Base-by-base conservation (phyloP, 1,140 invertebrate genomes). In the Temnothorax nylanderi region DNA sequence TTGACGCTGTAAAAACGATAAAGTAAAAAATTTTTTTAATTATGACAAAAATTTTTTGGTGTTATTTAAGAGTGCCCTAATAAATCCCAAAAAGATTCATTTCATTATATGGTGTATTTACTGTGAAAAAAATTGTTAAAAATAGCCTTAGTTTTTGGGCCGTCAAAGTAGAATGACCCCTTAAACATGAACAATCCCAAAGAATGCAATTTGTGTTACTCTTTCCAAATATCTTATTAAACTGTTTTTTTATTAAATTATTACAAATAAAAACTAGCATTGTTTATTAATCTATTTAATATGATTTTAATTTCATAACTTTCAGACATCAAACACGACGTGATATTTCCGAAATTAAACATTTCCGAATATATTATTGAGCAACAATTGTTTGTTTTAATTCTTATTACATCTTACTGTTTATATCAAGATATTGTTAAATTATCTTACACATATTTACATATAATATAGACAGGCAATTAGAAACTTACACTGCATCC, bases 401-500 rank as follows among this genome's bases (percentile, higher is more conserved):
- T 16, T 71, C 2, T 37, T 41, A 21, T 37, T 34, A 60, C 7
- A 3, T 44, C 1, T 21, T 44, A 65, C 16, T 67, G 5, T 37
- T 67, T 13, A 26, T 41, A 7, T 69, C 2, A 69, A 26, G 11
- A 47, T 69, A 5, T 16, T 69, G 6, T 47, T 21, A 69, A 47
- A 47, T 67, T 44, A 56, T 18, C n/a, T 21, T 56, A 26, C 1
- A 32, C 1, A 6, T 32, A 6, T 32, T 13, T 32, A 60, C 3
- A 62, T 37, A 65, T n/a, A 65, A 65, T 37, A 1, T 37, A 64
- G 2, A 21, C 37, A 41, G 5, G n/a, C 10, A 2, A 44, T 7
- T 47, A 21, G 26, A 65, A 51, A 85, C 82, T 77, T 94, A 95
- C 95, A 93, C 92, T 92, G 93, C 76, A 88, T 95, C 95, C 82